Evolutionary conservation across 1,140 invertebrate genomes (phyloP), one percentile per base, ranked within the genome.

Genomic region (Diorhabda elongata): DNA sequence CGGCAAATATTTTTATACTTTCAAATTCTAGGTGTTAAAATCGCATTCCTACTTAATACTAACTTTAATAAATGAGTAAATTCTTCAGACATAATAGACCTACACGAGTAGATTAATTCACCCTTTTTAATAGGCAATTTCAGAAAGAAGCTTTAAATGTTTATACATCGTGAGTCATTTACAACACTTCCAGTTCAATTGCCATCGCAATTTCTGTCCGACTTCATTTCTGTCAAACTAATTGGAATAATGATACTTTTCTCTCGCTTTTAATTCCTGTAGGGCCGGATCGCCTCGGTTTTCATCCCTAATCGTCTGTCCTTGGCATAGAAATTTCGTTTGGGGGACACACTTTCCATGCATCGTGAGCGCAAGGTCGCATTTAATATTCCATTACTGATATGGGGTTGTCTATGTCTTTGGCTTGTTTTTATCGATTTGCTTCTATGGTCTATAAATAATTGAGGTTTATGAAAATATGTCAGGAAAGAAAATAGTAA

Each of bases 351-450:
- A 64, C 63, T 64, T 64, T 64, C 42, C 44, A 64, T 47, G 63
- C 63, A 64, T 64, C 63, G 42, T 64, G 42, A 56, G 63, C 43
- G 5, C 44, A 44, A 63, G 42, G 52, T 52, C 45, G 45, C 63
- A 62, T 62, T 62, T 62, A 62, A 62, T 62, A 62, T 62, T 42
- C 61, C 61, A 62, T 62, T 62, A 62, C 61, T 62, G 42, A 62
- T 62, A 62, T 47, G 42, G 61, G 61, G 61, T 62, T 44, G 42
- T n/a, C 44, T n/a, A 5, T 43, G 11, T n/a, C 44, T n/a, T 6
- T 43, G 43, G 42, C 61, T 62, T 44, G 42, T 62, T 62, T 62
- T 62, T 62, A 62, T 62, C 43, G 61, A 62, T 47, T 62, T 43
- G 47, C n/a, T n/a, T 52, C 47, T n/a, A 3, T 52, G 47, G 3